These are phyloP conservation scores for Thoracochromis brauschi DNA, from an alignment of 2,113 vertebrate genomes.

Conservation along the genomic window DNA sequence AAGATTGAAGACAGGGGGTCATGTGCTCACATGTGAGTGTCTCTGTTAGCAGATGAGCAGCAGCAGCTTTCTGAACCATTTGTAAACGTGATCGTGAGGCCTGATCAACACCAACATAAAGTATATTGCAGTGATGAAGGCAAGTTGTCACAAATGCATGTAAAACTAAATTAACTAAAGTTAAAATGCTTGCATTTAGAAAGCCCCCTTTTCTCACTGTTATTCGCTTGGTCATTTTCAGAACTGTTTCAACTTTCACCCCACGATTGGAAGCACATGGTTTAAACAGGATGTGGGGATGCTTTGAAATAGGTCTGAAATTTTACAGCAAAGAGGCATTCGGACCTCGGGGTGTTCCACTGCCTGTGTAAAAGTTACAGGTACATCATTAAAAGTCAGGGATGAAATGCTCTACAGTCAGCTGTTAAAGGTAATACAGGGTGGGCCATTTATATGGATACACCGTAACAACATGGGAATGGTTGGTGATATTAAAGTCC, in stretches of 20 bases:
- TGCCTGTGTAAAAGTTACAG: neutral
- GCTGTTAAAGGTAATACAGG: neutral
- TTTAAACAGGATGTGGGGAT: neutral
- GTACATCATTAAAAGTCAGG: neutral
- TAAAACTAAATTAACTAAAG: neutral
- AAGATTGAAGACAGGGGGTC: neutral
- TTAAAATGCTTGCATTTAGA: neutral
- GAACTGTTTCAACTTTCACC: neutral
- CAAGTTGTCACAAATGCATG: neutral
- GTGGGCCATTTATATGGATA: too few species aligned
- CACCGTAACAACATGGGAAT: fast-evolving
- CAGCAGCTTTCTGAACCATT: neutral
- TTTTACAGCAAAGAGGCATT: neutral
- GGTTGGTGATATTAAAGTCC: too few species aligned
- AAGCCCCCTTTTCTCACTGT: neutral
- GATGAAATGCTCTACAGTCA: neutral
- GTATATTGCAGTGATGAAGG: neutral
- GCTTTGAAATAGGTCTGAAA: neutral
- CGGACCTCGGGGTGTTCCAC: neutral
- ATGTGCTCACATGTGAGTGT: neutral
- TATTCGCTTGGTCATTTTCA: neutral
- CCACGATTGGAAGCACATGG: neutral
- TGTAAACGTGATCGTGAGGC: neutral
- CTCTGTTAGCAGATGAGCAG: neutral
- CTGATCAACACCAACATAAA: neutral